These are phyloP conservation scores for Zophobas atratus DNA, from an alignment of 1,140 invertebrate genomes.

Conservation along the genomic window DNA sequence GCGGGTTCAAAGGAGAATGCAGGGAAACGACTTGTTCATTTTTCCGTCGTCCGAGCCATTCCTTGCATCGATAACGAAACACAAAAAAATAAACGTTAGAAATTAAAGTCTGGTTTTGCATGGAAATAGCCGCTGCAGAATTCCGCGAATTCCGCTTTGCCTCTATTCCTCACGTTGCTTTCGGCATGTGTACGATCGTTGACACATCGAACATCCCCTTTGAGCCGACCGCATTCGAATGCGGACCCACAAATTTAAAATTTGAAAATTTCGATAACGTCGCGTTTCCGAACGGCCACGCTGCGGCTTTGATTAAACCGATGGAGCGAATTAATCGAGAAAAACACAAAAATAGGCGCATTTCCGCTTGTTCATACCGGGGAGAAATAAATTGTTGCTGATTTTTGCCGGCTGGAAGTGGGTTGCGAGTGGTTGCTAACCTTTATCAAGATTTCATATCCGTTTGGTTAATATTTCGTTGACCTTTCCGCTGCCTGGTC, in stretches of 20 bases:
- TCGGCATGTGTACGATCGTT: not conserved
- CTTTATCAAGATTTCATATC: conserved; percentile 27
- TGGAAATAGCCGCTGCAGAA: not conserved
- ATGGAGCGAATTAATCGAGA: not conserved
- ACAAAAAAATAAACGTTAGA: not conserved
- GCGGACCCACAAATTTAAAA: not conserved
- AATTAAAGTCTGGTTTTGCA: not conserved
- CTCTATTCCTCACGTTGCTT: not conserved
- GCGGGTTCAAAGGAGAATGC: not conserved
- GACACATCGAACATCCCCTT: not conserved
- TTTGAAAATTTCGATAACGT: not conserved
- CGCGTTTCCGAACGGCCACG: not conserved
- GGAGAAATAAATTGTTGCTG: not conserved
- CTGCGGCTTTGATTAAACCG: not conserved
- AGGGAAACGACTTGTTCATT: not conserved
- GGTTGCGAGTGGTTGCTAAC: not conserved
- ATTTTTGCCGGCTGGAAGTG: not conserved
- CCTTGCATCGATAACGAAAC: not conserved
- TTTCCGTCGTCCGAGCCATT: not conserved
- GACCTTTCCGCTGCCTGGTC: too few species aligned
- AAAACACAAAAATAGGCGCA: not conserved
- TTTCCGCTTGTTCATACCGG: not conserved
- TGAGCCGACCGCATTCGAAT: not conserved
- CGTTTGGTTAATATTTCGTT: too few species aligned
- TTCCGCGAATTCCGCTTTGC: not conserved